Evolutionary conservation across 2,113 vertebrate genomes (phyloP).

Genomic region (Passer domesticus): DNA sequence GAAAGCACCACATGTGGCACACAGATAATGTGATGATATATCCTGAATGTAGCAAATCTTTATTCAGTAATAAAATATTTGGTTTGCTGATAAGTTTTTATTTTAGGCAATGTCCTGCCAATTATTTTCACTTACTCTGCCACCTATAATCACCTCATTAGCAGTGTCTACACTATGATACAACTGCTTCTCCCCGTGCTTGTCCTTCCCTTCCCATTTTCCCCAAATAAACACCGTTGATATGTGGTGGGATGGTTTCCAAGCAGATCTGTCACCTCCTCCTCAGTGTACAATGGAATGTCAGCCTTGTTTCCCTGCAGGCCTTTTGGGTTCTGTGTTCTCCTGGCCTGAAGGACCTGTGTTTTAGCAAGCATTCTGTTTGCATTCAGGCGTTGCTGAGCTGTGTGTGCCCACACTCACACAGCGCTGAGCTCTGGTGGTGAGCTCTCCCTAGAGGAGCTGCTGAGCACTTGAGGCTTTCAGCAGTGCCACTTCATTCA

Average conservation of each 20-base stretch:
- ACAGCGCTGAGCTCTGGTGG: background rate
- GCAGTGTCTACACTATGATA: background rate
- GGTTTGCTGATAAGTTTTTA: background rate
- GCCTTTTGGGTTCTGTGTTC: background rate
- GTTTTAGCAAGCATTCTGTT: background rate
- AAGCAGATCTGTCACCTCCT: background rate
- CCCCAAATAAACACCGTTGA: background rate
- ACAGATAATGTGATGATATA: background rate
- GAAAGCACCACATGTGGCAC: rapidly evolving
- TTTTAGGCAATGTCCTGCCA: background rate
- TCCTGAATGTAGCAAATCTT: background rate
- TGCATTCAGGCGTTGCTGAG: background rate
- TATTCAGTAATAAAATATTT: background rate
- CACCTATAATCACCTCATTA: background rate
- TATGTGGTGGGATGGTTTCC: background rate
- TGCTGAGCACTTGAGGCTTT: background rate
- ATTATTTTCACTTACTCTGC: background rate
- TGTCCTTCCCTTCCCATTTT: background rate
- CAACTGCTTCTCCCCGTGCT: background rate
- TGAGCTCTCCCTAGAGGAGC: background rate
- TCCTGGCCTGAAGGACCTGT: background rate
- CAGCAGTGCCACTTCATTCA: background rate
- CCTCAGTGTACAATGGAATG: background rate
- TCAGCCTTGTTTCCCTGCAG: background rate
- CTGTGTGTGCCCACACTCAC: background rate